Evolutionary conservation across 2,797 vertebrate species (phyloP).

Genomic region (Momotus momota): DNA sequence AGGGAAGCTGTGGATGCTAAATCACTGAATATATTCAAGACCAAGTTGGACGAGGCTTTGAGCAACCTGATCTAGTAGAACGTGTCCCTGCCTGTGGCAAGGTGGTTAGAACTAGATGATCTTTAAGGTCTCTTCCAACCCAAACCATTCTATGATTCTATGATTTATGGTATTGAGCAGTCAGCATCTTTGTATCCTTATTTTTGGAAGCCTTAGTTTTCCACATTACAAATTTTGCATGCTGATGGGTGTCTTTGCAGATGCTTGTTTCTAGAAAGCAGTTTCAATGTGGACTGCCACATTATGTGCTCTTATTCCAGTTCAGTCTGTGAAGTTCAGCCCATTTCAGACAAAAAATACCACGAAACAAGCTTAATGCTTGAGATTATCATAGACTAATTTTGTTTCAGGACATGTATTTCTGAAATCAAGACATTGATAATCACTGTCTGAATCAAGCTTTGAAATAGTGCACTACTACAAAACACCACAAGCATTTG

Average conservation of each 20-base stretch:
- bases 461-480: not conserved
- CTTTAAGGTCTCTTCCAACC: no score
- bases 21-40: no score
- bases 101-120: no score
- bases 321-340: not conserved
- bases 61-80: no score
- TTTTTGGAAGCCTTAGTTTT: not conserved
- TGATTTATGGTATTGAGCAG: not conserved
- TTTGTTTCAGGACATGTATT: not conserved
- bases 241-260: not conserved
- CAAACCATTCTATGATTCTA: no score
- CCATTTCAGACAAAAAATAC: not conserved
- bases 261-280: not conserved
- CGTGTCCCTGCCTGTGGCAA: no score
- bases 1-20: no score
- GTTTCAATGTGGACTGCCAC: not conserved
- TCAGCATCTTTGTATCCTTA: not conserved
- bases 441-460: not conserved
- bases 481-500: not conserved
- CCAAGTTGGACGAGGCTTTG: no score
- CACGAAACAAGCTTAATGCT: not conserved
- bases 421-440: not conserved
- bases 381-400: not conserved
- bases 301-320: constrained; percentile 74
- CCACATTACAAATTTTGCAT: not conserved